phyloP scores from a whole-genome alignment of 2,888 invertebrate genomes.

The Neuroscelio doddi region DNA sequence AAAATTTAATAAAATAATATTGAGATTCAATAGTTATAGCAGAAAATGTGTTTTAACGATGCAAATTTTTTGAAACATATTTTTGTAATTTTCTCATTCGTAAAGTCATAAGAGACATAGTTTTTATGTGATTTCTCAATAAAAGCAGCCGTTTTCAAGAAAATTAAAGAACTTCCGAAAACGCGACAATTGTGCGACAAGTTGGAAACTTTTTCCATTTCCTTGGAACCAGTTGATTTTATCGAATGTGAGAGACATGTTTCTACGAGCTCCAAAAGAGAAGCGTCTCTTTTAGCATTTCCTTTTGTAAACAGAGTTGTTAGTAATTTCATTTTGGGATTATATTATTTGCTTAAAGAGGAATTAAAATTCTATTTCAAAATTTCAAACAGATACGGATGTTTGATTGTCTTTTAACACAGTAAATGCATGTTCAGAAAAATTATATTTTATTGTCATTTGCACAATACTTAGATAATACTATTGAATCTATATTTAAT shows the following conservation, averaged over 20 bases:
- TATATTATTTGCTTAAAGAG: background rate
- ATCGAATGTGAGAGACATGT: conserved; percentile 37
- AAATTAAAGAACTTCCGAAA: conserved; percentile 45
- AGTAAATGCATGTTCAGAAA: too few species aligned
- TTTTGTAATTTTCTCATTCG: conserved; percentile 28
- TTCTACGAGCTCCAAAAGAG: too few species aligned
- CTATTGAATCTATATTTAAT: too few species aligned
- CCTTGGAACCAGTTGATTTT: conserved; percentile 41
- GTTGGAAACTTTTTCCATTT: conserved; percentile 44
- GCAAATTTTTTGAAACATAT: too few species aligned
- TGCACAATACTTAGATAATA: too few species aligned
- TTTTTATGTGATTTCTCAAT: conserved; percentile 43
- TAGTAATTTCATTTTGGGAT: conserved; percentile 20
- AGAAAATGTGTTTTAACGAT: too few species aligned
- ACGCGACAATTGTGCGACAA: conserved; percentile 43
- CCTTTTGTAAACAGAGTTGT: conserved; percentile 36
- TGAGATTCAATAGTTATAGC: too few species aligned
- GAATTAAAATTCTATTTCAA: too few species aligned
- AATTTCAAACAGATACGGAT: too few species aligned
- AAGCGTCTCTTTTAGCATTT: conserved; percentile 4
- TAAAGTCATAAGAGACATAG: conserved; percentile 37
- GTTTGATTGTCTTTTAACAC: too few species aligned
- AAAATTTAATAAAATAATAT: too few species aligned
- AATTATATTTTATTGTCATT: too few species aligned
- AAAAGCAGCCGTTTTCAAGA: conserved; percentile 40